Evolutionary conservation across 2,888 invertebrate genomes (phyloP), one percentile per base, ranked within the genome.

Genomic region (Scaeva pyrastri): DNA sequence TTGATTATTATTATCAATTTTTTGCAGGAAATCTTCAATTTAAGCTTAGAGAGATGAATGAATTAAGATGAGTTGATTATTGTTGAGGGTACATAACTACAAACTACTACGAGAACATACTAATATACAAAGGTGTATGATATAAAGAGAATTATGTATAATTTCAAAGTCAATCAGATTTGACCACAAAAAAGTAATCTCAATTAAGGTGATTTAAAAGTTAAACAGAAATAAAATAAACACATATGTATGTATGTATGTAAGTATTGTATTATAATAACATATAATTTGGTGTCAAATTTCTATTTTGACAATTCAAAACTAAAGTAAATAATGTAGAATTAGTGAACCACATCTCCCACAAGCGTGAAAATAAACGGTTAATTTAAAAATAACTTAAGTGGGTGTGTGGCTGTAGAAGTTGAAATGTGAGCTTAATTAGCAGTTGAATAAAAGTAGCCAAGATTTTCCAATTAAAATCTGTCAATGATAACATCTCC

Each of bases 11-110:
- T 12, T 43, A 11, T 14, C 31, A 23, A 50, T 21, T 52, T 48
- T 56, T 45, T 23, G 56, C 74, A 84, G 83, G 83, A 84, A 84
- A 84, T 79, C 79, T 84, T 71, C 79, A 75, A 84, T 84, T 79
- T 72, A 45, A 23, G 39, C 19, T 21, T 39, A 64, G 19, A 26
- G 55, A 31, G 36, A 64, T 68, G 39, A 76, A 66, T 50, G 31
- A 55, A 71, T 43, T 39, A 56, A 36, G 56, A 58, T 11, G 14
- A 68, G 21, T 68, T 3, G 10, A 36, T 48, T 31, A 19, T 21
- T 48, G 48, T 16, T n/a, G 16, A 31, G 31, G 31, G 31, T 31
- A 7, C 31, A 31, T 31, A 31, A 52, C n/a, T 1, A 26, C n/a
- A n/a, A n/a, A n/a, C n/a, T n/a, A n/a, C n/a, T n/a, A n/a, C n/a